Evolutionary conservation across 2,888 invertebrate genomes (phyloP).

Genomic region (Pseudococcus jackbeardsleyi): DNA sequence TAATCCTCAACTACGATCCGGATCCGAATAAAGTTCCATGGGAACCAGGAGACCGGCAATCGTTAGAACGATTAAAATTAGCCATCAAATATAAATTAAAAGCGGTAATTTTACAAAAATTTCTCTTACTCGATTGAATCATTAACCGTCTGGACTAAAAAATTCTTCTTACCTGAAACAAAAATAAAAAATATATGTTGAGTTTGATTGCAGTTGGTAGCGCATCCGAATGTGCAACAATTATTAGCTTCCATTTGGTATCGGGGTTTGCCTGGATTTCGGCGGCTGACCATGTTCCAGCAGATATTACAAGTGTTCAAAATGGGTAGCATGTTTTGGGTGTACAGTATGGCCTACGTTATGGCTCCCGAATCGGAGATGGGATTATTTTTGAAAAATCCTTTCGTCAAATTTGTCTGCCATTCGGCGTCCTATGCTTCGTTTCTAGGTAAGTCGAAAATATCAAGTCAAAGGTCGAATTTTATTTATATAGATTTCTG

Average conservation of each 20-base stretch:
- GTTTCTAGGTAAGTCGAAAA: slow-evolving; percentile 84
- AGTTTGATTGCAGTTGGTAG: slow-evolving; percentile 83
- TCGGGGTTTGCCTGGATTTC: slow-evolving; percentile 96
- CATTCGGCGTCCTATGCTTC: slow-evolving; percentile 96
- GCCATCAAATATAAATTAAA: slow-evolving; percentile 98
- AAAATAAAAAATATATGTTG: not conserved
- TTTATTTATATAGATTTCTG: no score
- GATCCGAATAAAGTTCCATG: slow-evolving; percentile 78
- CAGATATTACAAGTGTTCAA: slow-evolving; percentile 89
- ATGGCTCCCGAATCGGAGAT: slow-evolving; percentile 89
- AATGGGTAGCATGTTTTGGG: slow-evolving; percentile 91
- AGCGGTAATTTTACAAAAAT: slow-evolving; percentile 77
- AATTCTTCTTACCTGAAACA: slow-evolving; percentile 18
- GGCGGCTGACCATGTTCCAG: slow-evolving; percentile 89
- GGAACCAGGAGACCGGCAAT: slow-evolving; percentile 89
- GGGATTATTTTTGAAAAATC: slow-evolving; percentile 94
- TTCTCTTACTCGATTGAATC: slow-evolving; percentile 64
- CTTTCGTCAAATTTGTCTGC: slow-evolving; percentile 98
- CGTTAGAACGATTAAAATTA: slow-evolving; percentile 89
- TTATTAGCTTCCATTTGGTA: slow-evolving; percentile 97
- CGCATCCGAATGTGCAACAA: slow-evolving; percentile 98
- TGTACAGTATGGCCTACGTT: slow-evolving; percentile 93
- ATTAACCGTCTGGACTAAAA: not conserved
- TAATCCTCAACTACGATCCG: slow-evolving; percentile 95
- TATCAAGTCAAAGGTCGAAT: not conserved